Evolutionary conservation across 2,113 vertebrate genomes (phyloP).

Genomic region (Sinocyclocheilus grahami): DNA sequence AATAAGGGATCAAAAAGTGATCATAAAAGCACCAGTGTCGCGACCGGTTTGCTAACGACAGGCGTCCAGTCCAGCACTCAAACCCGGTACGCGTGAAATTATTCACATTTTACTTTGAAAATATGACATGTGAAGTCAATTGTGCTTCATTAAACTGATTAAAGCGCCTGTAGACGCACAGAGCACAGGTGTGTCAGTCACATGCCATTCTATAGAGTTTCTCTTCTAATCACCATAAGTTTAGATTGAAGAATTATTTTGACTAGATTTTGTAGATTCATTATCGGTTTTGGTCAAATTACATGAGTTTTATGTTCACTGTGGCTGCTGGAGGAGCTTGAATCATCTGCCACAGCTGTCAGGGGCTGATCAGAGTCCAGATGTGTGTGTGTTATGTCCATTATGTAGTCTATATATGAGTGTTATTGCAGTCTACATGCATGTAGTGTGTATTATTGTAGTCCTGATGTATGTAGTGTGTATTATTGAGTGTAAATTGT

Average conservation of each 20-base stretch:
- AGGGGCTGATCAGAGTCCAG: neutral
- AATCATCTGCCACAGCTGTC: slow-evolving; percentile 4
- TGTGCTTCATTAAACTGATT: neutral
- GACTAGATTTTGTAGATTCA: neutral
- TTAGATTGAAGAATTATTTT: neutral
- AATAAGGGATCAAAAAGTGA: neutral
- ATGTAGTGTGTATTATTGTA: neutral
- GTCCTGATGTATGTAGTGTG: neutral
- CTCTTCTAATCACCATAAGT: neutral
- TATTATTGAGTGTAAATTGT: neutral
- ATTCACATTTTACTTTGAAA: neutral
- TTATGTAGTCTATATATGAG: neutral
- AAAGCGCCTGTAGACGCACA: neutral
- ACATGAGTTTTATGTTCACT: neutral
- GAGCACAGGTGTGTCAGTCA: neutral
- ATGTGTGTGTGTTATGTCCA: neutral
- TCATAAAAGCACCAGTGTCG: neutral
- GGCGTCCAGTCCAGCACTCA: slow-evolving; percentile 22
- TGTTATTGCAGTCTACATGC: neutral
- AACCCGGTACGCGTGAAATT: neutral
- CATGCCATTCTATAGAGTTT: neutral
- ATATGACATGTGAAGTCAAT: neutral
- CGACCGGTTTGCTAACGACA: slow-evolving; percentile 37
- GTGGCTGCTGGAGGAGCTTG: neutral
- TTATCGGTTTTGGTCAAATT: fast-evolving